A percentile compares a stretch with the other conserved stretches of the same genome.
Conservation (phyloP, 2,888 invertebrate genomes). For the Coronaproctus castanopsis region DNA sequence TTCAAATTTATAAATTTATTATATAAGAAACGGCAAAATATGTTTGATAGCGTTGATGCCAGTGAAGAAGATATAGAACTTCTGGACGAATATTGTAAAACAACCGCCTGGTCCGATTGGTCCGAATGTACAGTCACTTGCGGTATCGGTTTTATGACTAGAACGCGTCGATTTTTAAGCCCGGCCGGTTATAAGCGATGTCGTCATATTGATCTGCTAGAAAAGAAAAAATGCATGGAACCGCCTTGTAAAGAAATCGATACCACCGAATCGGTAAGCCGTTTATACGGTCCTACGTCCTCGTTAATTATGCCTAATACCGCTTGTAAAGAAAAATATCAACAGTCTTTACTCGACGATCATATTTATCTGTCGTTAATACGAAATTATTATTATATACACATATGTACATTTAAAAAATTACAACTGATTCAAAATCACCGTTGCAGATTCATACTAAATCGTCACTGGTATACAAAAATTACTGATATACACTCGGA, state of each 20-base stretch:
- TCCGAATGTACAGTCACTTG: constrained; percentile 74
- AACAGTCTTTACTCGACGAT: not conserved
- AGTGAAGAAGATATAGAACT: constrained; percentile 20
- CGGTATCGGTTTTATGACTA: constrained; percentile 53
- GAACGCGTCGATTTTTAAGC: constrained; percentile 51
- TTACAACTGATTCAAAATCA: too few species aligned
- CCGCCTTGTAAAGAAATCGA: constrained; percentile 34
- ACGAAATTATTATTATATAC: not conserved
- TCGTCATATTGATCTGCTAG: constrained; percentile 49
- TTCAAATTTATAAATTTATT: too few species aligned
- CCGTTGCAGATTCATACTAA: too few species aligned
- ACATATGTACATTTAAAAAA: too few species aligned
- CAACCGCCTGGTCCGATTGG: constrained; percentile 56
- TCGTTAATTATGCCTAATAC: too few species aligned
- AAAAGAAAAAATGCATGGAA: constrained; percentile 60
- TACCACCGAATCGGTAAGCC: not conserved
- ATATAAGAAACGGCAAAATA: too few species aligned
- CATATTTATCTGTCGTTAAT: not conserved
- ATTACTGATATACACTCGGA: too few species aligned
- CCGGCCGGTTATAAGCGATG: constrained; percentile 62
- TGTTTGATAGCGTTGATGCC: too few species aligned
- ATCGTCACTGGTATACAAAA: too few species aligned
- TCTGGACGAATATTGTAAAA: constrained; percentile 38
- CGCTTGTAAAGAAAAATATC: not conserved
- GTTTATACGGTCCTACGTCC: too few species aligned